Percentiles rank a stretch among this genome's conserved stretches.
phyloP scores from a whole-genome alignment of 64 coral and sea anemone genomes.

The Platygyra sinensis region DNA sequence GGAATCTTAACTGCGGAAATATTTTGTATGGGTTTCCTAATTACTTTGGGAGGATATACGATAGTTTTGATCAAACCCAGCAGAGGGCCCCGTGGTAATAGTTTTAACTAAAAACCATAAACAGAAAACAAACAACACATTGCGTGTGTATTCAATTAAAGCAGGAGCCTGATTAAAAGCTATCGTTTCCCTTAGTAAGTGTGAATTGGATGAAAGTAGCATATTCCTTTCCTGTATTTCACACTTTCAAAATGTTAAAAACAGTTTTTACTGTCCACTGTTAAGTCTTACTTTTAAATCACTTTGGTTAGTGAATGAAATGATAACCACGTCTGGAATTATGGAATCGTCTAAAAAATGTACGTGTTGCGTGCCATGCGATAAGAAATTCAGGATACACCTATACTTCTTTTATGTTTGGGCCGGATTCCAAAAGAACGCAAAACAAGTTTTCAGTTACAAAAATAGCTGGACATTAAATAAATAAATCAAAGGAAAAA shows the following conservation, averaged over 20 bases:
- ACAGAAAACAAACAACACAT: not conserved
- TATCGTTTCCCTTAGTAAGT: not conserved
- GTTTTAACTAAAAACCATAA: not conserved
- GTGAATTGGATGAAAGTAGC: not conserved
- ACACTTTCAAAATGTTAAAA: not conserved
- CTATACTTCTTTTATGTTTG: too few species aligned
- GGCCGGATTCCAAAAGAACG: not conserved
- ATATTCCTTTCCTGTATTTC: conserved; percentile 9
- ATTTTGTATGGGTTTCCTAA: too few species aligned
- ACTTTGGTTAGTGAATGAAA: not conserved
- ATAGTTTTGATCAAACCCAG: too few species aligned
- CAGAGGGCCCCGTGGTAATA: not conserved
- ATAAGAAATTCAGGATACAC: not conserved
- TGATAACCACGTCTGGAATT: not conserved
- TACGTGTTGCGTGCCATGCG: not conserved
- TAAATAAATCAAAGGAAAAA: not conserved
- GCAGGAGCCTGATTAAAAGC: too few species aligned
- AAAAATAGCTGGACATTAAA: not conserved
- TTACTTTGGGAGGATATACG: too few species aligned
- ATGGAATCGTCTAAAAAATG: not conserved
- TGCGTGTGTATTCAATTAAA: not conserved
- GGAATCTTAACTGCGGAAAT: too few species aligned
- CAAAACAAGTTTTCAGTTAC: not conserved
- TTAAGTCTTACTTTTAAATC: not conserved
- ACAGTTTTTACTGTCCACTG: not conserved